Base-by-base conservation (phyloP, 2,797 vertebrate species). In the Protosalanx chinensis region DNA sequence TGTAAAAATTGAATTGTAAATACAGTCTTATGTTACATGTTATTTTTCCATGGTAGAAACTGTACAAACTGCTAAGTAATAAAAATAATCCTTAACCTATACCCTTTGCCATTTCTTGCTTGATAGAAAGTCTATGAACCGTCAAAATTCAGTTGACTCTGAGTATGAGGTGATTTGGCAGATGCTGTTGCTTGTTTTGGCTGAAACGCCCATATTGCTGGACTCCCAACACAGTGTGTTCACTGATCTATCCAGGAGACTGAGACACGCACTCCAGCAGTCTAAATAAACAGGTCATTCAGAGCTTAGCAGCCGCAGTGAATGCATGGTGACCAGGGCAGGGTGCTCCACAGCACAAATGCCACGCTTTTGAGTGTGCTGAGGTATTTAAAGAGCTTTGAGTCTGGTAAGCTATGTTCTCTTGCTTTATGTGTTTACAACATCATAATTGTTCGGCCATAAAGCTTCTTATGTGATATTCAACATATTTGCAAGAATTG, bases 1-100 rank as follows among this genome's bases (percentile, higher is more conserved):
- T 97, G 94, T 96, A 96, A 91, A 97, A 91, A 91, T 89, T 72
- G 86, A 94, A 93, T 93, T 98, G 94, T 98, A 97, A 95, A 97
- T 96, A 98, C 85, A 91, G 87, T 92, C 90, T 91, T 89, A 91
- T 90, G 91, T 93, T 94, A 90, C 88, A 90, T 91, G 88, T 91
- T 92, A 92, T 92, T 92, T 95, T 94, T 94, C 93, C 91, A 89
- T 91, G 92, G 90, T 94, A 94, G 91, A 93, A 92, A 91, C 89
- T 98, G 96, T 97, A 97, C 91, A 96, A 94, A 96, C 88, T 91
- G 92, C 93, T 91, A 93, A 90, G 85, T 94, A 97, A 96, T 98
- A 97, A 98, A 46, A 93, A 96, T 88, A 89, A 87, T 89, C 89
- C 91, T 85, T 90, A 91, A 88, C 88, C 89, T 84, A 79, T 84